Evolutionary conservation across 1,140 invertebrate species (phyloP).

Genomic region (Zaprionus ghesquierei): DNA sequence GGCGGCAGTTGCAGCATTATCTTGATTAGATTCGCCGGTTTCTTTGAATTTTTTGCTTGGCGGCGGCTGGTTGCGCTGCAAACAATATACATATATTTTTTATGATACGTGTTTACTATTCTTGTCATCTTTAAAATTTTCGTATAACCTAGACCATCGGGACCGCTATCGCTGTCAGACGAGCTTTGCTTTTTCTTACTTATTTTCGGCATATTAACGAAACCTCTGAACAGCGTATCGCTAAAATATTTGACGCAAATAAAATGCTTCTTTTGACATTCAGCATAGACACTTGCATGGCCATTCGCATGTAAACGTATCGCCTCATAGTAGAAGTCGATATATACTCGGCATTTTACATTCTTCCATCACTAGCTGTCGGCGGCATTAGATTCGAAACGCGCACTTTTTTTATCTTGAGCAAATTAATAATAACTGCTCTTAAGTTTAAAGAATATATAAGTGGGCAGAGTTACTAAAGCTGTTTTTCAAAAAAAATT

Average conservation of each 20-base stretch:
- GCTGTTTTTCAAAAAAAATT: background rate
- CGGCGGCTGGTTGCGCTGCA: slow-evolving; percentile 70
- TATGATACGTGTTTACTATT: no score
- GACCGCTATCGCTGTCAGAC: slow-evolving; percentile 66
- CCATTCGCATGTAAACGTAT: slow-evolving; percentile 3
- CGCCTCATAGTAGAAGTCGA: background rate
- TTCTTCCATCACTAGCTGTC: background rate
- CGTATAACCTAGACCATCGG: slow-evolving; percentile 58
- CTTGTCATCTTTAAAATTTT: no score
- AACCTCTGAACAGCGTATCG: background rate
- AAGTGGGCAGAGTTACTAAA: background rate
- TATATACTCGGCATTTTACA: background rate
- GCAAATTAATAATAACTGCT: background rate
- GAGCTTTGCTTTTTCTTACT: slow-evolving; percentile 49
- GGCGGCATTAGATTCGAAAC: slow-evolving; percentile 46
- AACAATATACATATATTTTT: background rate
- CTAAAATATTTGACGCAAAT: slow-evolving; percentile 33
- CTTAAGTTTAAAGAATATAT: background rate
- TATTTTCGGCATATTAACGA: slow-evolving; percentile 53
- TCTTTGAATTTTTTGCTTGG: slow-evolving; percentile 66
- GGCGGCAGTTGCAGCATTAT: background rate
- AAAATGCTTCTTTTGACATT: background rate
- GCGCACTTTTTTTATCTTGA: slow-evolving; percentile 51
- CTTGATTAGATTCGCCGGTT: slow-evolving; percentile 10
- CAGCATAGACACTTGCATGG: background rate